Evolutionary conservation across 2,797 vertebrate species (phyloP).

Genomic region (Spondyliosoma cantharus): DNA sequence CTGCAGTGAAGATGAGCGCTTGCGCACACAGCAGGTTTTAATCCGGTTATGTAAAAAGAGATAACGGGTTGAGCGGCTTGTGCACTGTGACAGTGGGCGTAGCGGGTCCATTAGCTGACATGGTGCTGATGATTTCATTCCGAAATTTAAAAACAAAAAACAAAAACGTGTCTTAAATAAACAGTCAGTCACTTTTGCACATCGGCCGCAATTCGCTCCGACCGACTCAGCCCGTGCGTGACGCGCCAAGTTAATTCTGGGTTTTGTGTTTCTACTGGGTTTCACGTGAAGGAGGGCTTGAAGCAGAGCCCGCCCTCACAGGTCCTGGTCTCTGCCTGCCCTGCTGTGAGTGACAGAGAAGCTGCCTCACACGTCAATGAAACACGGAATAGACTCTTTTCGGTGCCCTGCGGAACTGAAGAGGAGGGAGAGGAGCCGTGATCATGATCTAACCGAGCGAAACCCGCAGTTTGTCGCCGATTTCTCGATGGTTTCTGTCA

Average conservation of each 20-base stretch:
- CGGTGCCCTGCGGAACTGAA: slow-evolving; percentile 52
- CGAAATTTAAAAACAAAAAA: too few species aligned
- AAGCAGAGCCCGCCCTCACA: slow-evolving; percentile 76
- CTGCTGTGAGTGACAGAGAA: slow-evolving; percentile 5
- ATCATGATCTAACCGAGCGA: slow-evolving; percentile 33
- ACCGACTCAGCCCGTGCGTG: slow-evolving; percentile 30
- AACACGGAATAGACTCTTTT: slow-evolving; percentile 42
- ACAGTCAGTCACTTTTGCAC: not conserved
- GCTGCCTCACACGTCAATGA: slow-evolving; percentile 28
- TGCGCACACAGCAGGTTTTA: slow-evolving; percentile 58
- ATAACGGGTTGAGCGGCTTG: slow-evolving; percentile 43
- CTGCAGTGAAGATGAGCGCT: slow-evolving; percentile 72
- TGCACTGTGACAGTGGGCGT: not conserved
- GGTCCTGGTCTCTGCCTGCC: slow-evolving; percentile 29
- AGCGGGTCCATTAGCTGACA: not conserved
- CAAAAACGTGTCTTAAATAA: slow-evolving; percentile 1
- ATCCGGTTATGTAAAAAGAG: slow-evolving; percentile 34
- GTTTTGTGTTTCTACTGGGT: slow-evolving; percentile 57
- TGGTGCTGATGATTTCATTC: rapidly evolving
- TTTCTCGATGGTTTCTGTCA: slow-evolving; percentile 38
- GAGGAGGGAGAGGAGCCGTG: not conserved
- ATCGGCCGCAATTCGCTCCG: slow-evolving; percentile 18
- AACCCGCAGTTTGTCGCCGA: not conserved
- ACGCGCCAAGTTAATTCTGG: slow-evolving; percentile 65
- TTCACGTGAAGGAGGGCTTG: slow-evolving; percentile 68